These are phyloP conservation scores for Brachyhypopomus occidentalis DNA, from an alignment of 2,113 vertebrate genomes.

Conservation along the genomic window DNA sequence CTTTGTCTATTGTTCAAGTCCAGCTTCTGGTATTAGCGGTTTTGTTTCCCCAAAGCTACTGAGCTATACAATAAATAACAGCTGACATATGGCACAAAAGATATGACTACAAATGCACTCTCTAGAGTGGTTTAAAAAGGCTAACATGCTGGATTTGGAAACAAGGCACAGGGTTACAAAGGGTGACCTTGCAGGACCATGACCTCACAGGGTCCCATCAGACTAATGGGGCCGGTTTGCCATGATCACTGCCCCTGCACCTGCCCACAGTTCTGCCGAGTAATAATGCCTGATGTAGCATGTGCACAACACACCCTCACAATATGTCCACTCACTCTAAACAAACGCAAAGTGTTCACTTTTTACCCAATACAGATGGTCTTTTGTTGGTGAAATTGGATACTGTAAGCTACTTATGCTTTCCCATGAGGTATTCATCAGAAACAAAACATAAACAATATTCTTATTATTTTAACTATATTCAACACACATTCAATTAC, in stretches of 20 bases:
- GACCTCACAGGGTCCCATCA: constrained; percentile 26
- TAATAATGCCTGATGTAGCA: constrained; percentile 37
- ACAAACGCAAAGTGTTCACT: constrained; percentile 30
- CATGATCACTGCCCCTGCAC: constrained; percentile 15
- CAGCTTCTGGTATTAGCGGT: too few relatives aligned
- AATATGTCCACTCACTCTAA: constrained; percentile 11
- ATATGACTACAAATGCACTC: too few relatives aligned
- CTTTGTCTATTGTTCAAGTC: too few relatives aligned
- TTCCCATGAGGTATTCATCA: not conserved
- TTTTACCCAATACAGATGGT: constrained; percentile 19
- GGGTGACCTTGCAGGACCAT: not conserved
- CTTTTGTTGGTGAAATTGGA: constrained; percentile 7
- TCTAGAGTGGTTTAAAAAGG: too few relatives aligned
- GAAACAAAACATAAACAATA: constrained; percentile 19
- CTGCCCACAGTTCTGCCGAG: constrained; percentile 32
- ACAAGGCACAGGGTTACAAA: constrained; percentile 4
- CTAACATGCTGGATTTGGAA: not conserved
- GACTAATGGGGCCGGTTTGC: not conserved
- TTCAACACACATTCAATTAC: constrained; percentile 10
- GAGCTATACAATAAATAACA: too few relatives aligned
- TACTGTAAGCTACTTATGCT: constrained; percentile 15
- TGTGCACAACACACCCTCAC: not conserved
- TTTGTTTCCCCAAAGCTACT: too few relatives aligned
- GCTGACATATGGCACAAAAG: too few relatives aligned
- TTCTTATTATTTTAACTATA: constrained; percentile 1